Conservation (phyloP, 2,888 invertebrate genomes). For the Scrobipalpa costella region DNA sequence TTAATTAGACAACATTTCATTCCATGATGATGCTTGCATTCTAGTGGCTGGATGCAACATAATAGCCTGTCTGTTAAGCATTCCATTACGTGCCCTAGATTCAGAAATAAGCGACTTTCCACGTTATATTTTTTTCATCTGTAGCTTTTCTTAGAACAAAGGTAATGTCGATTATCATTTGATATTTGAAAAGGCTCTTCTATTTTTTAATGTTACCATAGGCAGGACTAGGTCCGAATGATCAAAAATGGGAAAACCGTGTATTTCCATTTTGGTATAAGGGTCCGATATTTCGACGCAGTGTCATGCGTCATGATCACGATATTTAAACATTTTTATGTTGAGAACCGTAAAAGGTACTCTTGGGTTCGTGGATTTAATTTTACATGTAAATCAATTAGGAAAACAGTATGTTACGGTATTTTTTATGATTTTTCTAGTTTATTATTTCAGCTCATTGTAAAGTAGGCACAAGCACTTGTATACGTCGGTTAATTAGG, state of each 20-base stretch:
- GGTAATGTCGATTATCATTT: background rate
- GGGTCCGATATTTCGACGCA: too few species aligned
- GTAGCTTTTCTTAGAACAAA: background rate
- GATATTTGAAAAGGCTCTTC: background rate
- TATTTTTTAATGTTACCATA: background rate
- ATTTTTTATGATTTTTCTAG: background rate
- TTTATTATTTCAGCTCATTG: too few species aligned
- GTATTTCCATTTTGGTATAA: too few species aligned
- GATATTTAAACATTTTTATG: too few species aligned
- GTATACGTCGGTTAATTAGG: conserved; percentile 19
- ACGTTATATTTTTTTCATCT: conserved; percentile 8
- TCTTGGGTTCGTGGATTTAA: too few species aligned
- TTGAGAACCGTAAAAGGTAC: too few species aligned
- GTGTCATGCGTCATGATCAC: too few species aligned
- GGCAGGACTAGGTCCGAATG: too few species aligned
- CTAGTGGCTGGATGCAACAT: conserved; percentile 42
- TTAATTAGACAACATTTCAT: conserved; percentile 70
- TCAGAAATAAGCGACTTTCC: conserved; percentile 27
- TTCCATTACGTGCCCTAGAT: conserved; percentile 25
- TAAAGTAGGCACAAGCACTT: background rate
- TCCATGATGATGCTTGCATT: conserved; percentile 51
- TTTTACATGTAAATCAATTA: too few species aligned
- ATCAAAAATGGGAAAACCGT: too few species aligned
- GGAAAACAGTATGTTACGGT: background rate
- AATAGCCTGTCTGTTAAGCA: conserved; percentile 37